These are phyloP conservation scores for Microplitis manilae DNA, from an alignment of 2,888 invertebrate genomes.

Conservation along the genomic window DNA sequence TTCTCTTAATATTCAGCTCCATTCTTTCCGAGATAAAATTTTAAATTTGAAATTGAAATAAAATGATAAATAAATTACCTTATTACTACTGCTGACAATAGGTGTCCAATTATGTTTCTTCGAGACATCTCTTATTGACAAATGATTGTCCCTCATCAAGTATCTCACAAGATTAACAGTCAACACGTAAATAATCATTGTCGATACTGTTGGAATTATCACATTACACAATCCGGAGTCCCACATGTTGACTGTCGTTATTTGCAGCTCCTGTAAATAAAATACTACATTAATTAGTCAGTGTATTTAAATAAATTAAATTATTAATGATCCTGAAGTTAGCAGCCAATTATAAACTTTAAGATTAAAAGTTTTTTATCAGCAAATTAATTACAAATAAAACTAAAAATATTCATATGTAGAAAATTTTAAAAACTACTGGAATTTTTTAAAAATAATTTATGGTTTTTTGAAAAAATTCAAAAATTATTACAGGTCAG, in stretches of 20 bases:
- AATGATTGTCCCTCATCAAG: conserved; percentile 71
- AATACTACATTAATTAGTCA: not conserved
- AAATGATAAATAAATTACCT: conserved; percentile 29
- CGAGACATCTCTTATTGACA: conserved; percentile 73
- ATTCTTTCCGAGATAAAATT: too few species aligned
- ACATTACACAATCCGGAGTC: conserved; percentile 61
- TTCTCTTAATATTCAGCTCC: too few species aligned
- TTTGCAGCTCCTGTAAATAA: not conserved
- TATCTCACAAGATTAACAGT: conserved; percentile 71
- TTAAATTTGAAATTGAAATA: not conserved
- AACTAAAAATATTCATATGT: too few species aligned
- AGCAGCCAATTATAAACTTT: too few species aligned
- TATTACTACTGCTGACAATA: conserved; percentile 65
- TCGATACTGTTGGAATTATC: conserved; percentile 71
- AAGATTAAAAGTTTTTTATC: too few species aligned
- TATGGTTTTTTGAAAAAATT: too few species aligned
- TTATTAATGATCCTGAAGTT: too few species aligned
- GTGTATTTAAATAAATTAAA: not conserved
- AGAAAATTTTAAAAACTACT: too few species aligned
- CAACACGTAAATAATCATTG: conserved; percentile 72
- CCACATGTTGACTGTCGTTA: conserved; percentile 55
- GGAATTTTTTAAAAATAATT: too few species aligned
- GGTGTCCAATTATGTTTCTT: conserved; percentile 75
- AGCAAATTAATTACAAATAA: too few species aligned
- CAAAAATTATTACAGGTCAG: too few species aligned